Base-by-base conservation (phyloP, 1,140 invertebrate species). In the Leptinotarsa defecta region DNA sequence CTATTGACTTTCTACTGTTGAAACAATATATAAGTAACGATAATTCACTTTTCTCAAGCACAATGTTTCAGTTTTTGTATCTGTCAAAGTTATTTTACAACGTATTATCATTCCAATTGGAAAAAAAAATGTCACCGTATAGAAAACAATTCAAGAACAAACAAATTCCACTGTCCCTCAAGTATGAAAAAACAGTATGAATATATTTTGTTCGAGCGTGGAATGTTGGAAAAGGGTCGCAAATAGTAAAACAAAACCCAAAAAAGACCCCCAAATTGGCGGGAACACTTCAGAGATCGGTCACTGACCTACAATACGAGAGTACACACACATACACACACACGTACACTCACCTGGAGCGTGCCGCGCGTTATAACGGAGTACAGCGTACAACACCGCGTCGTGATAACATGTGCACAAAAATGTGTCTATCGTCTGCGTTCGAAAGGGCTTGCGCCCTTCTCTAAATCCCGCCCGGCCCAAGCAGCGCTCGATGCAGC, bases 401-500 rank as follows among this genome's bases (percentile, higher is more conserved):
- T 75, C 70, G 79, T 79, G 77, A 48, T 73, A 73, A 77, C 79
- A 80, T 80, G 79, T 80, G 79, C 76, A 80, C 79, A 73, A 77
- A 68, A 80, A 76, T 73, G 74, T 74, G 72, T 80, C 75, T 74
- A 68, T 74, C 64, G 74, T 74, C 49, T 57, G n/a, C n/a, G n/a
- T 52, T 71, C 48, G 34, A n/a, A 57, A 34, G 57, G 52, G 48
- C 70, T 34, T 71, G 79, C 79, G 79, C 79, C 74, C 70, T 68
- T 61, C 61, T 27, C 61, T 69, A 71, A 71, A 75, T 72, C 74
- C 74, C 71, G 77, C 76, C 78, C 79, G 74, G 74, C 72, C 74
- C 78, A 78, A 79, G 73, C 68, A 69, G 72, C 77, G 79, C 74
- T 80, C 79, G 79, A 80, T 80, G 79, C 78, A 80, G 79, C 77